Evolutionary conservation across 2,113 vertebrate species (phyloP).

Genomic region (Albula goreensis): DNA sequence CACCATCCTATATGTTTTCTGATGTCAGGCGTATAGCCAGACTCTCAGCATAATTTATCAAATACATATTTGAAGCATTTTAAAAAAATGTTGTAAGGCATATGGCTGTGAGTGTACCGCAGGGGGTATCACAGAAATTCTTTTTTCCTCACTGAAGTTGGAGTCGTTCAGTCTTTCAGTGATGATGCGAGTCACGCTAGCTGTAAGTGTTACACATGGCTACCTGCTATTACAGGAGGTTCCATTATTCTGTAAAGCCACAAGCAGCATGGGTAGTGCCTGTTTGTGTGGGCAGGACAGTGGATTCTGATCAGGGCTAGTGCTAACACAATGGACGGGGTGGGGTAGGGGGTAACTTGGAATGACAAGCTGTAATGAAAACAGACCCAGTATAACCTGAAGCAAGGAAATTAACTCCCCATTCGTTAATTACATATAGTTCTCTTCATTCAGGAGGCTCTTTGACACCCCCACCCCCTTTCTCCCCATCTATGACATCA

Average conservation of each 20-base stretch:
- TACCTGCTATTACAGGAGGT: no score
- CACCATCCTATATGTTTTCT: neutral
- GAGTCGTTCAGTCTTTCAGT: neutral
- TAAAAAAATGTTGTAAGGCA: neutral
- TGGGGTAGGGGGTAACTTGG: neutral
- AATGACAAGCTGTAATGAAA: neutral
- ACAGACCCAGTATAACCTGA: neutral
- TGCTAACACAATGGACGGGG: neutral
- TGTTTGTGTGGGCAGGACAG: neutral
- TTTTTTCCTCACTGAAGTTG: neutral
- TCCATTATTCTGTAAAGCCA: no score
- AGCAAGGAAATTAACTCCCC: neutral
- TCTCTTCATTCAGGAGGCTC: neutral
- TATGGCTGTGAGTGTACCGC: neutral
- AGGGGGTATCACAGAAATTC: neutral
- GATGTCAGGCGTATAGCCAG: neutral
- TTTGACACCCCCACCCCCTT: neutral
- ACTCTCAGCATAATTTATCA: no score
- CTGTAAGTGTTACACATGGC: no score
- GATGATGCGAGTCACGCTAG: no score
- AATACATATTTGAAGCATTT: neutral
- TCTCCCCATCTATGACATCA: no score
- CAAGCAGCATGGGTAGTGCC: neutral
- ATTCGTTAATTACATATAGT: neutral
- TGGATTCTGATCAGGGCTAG: neutral